phyloP scores from a whole-genome alignment of 2,113 vertebrate genomes.

The Rostratula benghalensis region DNA sequence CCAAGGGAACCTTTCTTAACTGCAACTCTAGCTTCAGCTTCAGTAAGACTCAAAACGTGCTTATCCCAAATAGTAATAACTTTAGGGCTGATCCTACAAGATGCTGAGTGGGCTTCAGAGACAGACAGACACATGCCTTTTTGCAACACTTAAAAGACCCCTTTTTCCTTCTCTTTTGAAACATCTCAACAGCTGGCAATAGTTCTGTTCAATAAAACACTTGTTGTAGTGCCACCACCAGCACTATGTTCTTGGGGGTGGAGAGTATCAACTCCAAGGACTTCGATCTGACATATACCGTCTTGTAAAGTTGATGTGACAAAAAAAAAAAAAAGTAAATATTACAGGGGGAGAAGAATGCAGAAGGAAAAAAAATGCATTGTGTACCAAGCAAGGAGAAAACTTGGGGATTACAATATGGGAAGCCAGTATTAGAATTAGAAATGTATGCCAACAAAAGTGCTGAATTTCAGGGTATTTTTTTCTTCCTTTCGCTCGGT shows the following conservation, averaged over 20 bases:
- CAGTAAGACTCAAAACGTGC: neutral
- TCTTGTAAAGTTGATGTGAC: neutral
- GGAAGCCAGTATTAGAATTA: neutral
- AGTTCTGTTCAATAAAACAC: neutral
- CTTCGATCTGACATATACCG: neutral
- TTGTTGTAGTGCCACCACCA: neutral
- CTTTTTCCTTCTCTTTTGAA: neutral
- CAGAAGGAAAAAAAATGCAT: neutral
- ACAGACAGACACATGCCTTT: neutral
- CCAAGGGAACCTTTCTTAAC: neutral
- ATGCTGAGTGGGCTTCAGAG: neutral
- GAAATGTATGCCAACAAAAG: neutral
- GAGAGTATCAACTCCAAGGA: neutral
- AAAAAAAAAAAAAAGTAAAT: neutral
- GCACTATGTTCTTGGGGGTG: neutral
- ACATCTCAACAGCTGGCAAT: neutral
- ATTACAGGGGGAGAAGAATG: neutral
- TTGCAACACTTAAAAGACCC: neutral
- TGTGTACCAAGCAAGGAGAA: neutral
- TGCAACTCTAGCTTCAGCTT: neutral
- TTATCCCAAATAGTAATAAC: neutral
- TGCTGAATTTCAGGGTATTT: neutral
- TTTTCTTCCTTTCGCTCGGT: neutral
- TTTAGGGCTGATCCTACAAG: neutral
- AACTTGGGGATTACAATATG: neutral